These are phyloP conservation scores for Ooceraea biroi DNA, from an alignment of 1,140 invertebrate genomes.

Conservation along the genomic window DNA sequence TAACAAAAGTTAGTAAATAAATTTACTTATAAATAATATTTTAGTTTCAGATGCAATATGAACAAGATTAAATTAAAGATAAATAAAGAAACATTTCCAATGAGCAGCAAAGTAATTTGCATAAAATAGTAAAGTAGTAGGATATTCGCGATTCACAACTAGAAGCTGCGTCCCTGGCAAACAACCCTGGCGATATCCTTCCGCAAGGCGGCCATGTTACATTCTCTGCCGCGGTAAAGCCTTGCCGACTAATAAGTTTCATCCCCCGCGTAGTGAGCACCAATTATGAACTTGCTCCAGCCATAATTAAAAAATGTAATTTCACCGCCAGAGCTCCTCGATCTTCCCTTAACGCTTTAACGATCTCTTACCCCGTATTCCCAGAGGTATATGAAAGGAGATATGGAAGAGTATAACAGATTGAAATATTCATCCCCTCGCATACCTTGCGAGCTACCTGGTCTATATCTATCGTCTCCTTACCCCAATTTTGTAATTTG, in stretches of 20 bases:
- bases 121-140: background rate
- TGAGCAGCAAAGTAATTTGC: no score
- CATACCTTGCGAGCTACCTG: background rate
- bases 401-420: constrained; percentile 42
- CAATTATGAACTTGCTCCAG: constrained; percentile 84
- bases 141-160: background rate
- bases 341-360: constrained; percentile 72
- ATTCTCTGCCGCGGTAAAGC: constrained; percentile 77
- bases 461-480: constrained; percentile 6
- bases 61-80: constrained; percentile 6
- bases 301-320: constrained; percentile 85
- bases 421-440: constrained; percentile 51
- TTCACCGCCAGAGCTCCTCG: constrained; percentile 73
- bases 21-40: constrained; percentile 10
- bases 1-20: constrained; percentile 11
- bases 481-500: constrained; percentile 17
- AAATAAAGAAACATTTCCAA: no score
- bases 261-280: constrained; percentile 86
- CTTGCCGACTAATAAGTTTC: constrained; percentile 84
- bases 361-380: constrained; percentile 69
- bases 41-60: background rate
- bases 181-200: constrained; percentile 71
- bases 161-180: constrained; percentile 74
- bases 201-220: constrained; percentile 78
- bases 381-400: constrained; percentile 34